phyloP scores from a whole-genome alignment of 2,797 vertebrate species.

The Tragopan temminckii region DNA sequence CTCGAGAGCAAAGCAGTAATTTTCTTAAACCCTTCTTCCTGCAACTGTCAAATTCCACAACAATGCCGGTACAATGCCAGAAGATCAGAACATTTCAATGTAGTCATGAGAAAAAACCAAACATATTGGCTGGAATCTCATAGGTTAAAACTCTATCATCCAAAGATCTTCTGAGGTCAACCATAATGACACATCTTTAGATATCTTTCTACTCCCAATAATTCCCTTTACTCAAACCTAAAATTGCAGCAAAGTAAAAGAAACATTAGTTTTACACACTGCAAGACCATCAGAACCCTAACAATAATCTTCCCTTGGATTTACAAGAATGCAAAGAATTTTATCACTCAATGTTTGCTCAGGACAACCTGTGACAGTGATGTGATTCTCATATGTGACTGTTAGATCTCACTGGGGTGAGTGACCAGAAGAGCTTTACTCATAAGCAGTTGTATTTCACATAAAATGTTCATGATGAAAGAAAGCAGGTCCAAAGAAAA shows the following conservation, averaged over 20 bases:
- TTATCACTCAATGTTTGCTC: not conserved
- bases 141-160: not conserved
- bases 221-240: not conserved
- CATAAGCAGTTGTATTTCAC: not conserved
- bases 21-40: not conserved
- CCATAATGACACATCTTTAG: accelerated
- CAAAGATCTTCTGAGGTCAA: not conserved
- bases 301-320: not conserved
- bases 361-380: accelerated
- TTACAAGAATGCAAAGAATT: not conserved
- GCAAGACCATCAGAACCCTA: not conserved
- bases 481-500: slow-evolving; percentile 1
- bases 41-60: not conserved
- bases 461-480: not conserved
- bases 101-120: not conserved
- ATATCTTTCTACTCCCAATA: not conserved
- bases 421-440: not conserved
- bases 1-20: not conserved
- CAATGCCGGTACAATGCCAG: not conserved
- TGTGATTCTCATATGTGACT: not conserved
- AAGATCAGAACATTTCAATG: not conserved
- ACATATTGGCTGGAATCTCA: not conserved
- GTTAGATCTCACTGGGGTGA: not conserved
- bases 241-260: not conserved
- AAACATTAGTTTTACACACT: not conserved